Percentiles rank a stretch among this genome's conserved stretches.
phyloP scores from a whole-genome alignment of 2,113 vertebrate genomes.

The Thunnus maccoyii region DNA sequence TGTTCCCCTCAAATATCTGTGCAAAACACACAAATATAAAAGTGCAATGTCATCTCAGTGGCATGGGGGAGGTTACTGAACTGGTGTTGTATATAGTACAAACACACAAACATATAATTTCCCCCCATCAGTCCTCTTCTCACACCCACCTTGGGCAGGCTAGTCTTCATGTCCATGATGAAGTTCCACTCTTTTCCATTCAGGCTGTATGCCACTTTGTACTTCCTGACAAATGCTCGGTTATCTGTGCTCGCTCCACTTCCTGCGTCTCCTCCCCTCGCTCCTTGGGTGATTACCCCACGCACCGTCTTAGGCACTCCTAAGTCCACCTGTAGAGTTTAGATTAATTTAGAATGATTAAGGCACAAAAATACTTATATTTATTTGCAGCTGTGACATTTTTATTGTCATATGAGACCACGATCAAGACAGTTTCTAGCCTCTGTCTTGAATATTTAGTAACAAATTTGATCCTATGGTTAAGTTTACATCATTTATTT shows the following conservation, averaged over 20 bases:
- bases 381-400: background rate
- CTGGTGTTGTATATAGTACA: background rate
- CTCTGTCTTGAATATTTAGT: too few species aligned
- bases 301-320: slow-evolving; percentile 88
- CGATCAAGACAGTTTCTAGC: too few species aligned
- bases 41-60: background rate
- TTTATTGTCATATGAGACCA: too few species aligned
- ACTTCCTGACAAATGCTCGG: slow-evolving; percentile 95
- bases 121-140: too few species aligned
- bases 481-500: too few species aligned
- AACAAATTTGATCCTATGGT: too few species aligned
- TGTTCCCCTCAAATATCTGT: slow-evolving; percentile 97
- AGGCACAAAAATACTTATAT: background rate
- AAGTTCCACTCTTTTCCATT: slow-evolving; percentile 93
- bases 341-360: background rate
- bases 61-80: background rate
- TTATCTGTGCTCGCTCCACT: slow-evolving; percentile 87
- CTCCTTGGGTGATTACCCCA: slow-evolving; percentile 95
- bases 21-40: background rate
- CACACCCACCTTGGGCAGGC: slow-evolving; percentile 91
- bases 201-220: slow-evolving; percentile 93
- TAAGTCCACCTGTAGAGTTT: slow-evolving; percentile 87
- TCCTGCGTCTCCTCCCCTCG: slow-evolving; percentile 88
- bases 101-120: background rate
- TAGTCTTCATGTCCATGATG: slow-evolving; percentile 91